Percentiles rank a stretch among this genome's conserved stretches.
Conservation (phyloP, 1,140 invertebrate genomes). For the Pomacea maculata region DNA sequence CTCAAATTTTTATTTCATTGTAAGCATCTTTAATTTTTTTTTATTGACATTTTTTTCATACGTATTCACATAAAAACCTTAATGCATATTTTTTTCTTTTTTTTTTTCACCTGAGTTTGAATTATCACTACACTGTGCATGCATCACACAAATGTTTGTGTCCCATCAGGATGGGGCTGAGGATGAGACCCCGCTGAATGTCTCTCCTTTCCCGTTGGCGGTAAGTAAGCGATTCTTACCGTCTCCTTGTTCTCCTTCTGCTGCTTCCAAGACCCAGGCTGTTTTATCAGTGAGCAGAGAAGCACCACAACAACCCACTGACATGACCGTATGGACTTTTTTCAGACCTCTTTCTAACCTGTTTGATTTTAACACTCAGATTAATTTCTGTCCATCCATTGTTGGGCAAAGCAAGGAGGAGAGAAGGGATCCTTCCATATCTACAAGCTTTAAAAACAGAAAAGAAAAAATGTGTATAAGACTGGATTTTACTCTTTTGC, state of each 20-base stretch:
- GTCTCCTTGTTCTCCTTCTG: not conserved
- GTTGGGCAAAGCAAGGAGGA: too few species aligned
- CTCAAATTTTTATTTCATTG: too few species aligned
- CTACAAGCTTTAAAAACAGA: too few species aligned
- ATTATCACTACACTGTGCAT: not conserved
- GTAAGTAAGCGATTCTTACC: constrained; percentile 10
- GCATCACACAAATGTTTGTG: constrained; percentile 7
- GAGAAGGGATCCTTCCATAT: too few species aligned
- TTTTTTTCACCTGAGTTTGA: not conserved
- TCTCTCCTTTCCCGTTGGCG: constrained; percentile 10
- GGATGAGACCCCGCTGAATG: constrained; percentile 13
- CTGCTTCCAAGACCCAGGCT: not conserved
- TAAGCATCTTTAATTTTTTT: not conserved
- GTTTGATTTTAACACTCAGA: not conserved
- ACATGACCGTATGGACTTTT: too few species aligned
- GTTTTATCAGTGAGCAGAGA: not conserved
- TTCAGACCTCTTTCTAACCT: not conserved
- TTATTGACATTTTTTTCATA: not conserved
- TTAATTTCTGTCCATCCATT: not conserved
- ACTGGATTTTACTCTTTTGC: too few species aligned
- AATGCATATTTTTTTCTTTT: not conserved
- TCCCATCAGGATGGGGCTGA: constrained; percentile 13
- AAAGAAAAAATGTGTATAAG: too few species aligned
- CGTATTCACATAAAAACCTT: not conserved
- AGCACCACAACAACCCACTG: not conserved